phyloP scores from a whole-genome alignment of 1,140 invertebrate genomes.

The Drosophila navojoa region DNA sequence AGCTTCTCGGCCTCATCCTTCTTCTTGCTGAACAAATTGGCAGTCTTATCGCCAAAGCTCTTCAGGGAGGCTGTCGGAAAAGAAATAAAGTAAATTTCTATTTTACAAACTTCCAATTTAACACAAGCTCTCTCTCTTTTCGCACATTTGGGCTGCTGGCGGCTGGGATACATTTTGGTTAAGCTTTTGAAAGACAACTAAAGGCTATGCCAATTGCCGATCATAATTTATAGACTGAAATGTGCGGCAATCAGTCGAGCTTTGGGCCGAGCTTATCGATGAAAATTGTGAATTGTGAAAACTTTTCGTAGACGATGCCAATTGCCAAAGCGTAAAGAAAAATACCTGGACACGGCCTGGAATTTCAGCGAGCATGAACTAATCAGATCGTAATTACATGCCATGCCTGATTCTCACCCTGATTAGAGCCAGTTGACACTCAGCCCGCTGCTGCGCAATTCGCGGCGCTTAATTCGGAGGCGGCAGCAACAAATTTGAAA shows the following conservation, averaged over 20 bases:
- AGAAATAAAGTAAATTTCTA: background rate
- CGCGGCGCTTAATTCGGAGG: slow-evolving; percentile 26
- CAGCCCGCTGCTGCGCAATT: slow-evolving; percentile 38
- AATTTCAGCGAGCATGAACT: slow-evolving; percentile 29
- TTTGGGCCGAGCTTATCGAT: slow-evolving; percentile 22
- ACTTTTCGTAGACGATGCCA: slow-evolving; percentile 50
- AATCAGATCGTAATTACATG: slow-evolving; percentile 37
- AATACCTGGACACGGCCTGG: slow-evolving; percentile 2
- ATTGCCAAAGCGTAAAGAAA: slow-evolving; percentile 74
- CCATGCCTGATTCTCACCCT: background rate
- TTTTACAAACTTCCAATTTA: background rate
- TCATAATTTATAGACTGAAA: slow-evolving; percentile 64
- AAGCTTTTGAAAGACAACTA: slow-evolving; percentile 53
- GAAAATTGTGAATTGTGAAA: slow-evolving; percentile 28
- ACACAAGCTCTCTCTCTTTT: background rate
- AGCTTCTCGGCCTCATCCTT: slow-evolving; percentile 87
- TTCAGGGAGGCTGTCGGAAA: slow-evolving; percentile 85
- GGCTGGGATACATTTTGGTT: slow-evolving; percentile 63
- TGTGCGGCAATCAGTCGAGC: slow-evolving; percentile 33
- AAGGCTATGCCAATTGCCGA: slow-evolving; percentile 31
- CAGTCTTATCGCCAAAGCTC: slow-evolving; percentile 87
- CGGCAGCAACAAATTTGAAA: slow-evolving; percentile 14
- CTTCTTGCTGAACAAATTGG: slow-evolving; percentile 86
- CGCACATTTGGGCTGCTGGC: slow-evolving; percentile 55
- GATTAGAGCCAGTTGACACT: slow-evolving; percentile 32